These are phyloP conservation scores for Chrysolina oricalcia DNA, from an alignment of 2,888 invertebrate species.

Conservation along the genomic window DNA sequence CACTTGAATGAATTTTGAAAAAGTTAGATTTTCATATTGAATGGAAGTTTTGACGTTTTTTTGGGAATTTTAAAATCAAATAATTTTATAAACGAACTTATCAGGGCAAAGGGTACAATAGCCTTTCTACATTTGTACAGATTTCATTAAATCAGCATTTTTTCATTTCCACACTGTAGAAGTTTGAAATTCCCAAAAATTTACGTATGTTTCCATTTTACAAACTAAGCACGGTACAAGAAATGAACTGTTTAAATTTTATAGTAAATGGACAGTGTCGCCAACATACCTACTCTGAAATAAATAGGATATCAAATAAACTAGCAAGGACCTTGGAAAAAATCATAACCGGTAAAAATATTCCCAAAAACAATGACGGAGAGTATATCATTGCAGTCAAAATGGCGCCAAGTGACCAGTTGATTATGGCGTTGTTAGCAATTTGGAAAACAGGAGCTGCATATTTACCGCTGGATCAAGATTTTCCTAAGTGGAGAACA, in stretches of 20 bases:
- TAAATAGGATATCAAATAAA: slow-evolving; percentile 75
- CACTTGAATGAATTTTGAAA: too few relatives aligned
- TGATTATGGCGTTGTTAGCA: slow-evolving; percentile 80
- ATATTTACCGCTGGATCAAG: slow-evolving; percentile 87
- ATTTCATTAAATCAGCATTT: too few relatives aligned
- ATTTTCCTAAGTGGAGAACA: slow-evolving; percentile 81
- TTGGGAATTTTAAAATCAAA: too few relatives aligned
- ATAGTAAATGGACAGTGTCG: slow-evolving; percentile 55
- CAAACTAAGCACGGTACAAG: too few relatives aligned
- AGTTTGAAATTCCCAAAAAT: too few relatives aligned
- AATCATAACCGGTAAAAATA: slow-evolving; percentile 66
- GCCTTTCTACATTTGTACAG: too few relatives aligned
- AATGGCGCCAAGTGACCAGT: slow-evolving; percentile 82
- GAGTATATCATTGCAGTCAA: slow-evolving; percentile 86
- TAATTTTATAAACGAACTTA: too few relatives aligned
- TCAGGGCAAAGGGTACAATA: too few relatives aligned
- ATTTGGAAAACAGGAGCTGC: slow-evolving; percentile 89
- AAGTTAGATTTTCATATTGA: too few relatives aligned
- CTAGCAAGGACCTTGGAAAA: slow-evolving; percentile 74
- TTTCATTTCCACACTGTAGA: too few relatives aligned
- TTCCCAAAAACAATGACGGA: slow-evolving; percentile 77
- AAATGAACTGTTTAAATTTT: slow-evolving; percentile 20
- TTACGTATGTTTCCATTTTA: too few relatives aligned
- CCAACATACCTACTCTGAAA: slow-evolving; percentile 73
- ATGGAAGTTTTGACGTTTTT: too few relatives aligned